A percentile compares a stretch with the other conserved stretches of the same genome.
Conservation (phyloP, 2,888 invertebrate species). For the Megalurothrips usitatus region DNA sequence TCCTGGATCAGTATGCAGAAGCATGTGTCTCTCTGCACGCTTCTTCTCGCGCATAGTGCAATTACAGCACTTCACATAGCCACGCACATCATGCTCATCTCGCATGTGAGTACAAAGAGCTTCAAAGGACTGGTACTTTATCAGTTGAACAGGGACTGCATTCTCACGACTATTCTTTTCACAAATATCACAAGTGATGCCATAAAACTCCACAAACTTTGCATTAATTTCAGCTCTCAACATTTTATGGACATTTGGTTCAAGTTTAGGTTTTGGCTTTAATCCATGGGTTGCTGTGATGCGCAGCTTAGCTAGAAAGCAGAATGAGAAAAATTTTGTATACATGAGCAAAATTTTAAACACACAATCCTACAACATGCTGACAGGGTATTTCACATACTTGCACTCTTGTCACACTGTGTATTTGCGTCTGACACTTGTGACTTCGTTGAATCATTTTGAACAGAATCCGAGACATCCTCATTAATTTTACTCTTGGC, state of each 20-base stretch:
- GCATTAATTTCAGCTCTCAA: background rate
- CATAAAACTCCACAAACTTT: slow-evolving; percentile 7
- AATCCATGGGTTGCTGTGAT: background rate
- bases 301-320: background rate
- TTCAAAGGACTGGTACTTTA: background rate
- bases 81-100: slow-evolving; percentile 7
- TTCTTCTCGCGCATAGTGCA: slow-evolving; percentile 20
- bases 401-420: too few species aligned
- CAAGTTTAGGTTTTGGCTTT: background rate
- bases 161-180: background rate
- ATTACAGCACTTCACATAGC: slow-evolving; percentile 29
- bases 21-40: slow-evolving; percentile 27
- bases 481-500: background rate
- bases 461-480: too few species aligned
- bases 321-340: background rate
- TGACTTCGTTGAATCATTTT: too few species aligned
- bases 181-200: slow-evolving; percentile 1
- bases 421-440: too few species aligned
- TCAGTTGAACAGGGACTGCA: background rate
- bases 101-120: background rate
- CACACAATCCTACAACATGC: too few species aligned
- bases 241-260: background rate
- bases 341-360: too few species aligned
- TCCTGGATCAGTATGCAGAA: slow-evolving; percentile 21
- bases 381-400: too few species aligned